Evolutionary conservation across 2,113 vertebrate species (phyloP).

Genomic region (Siniperca chuatsi): DNA sequence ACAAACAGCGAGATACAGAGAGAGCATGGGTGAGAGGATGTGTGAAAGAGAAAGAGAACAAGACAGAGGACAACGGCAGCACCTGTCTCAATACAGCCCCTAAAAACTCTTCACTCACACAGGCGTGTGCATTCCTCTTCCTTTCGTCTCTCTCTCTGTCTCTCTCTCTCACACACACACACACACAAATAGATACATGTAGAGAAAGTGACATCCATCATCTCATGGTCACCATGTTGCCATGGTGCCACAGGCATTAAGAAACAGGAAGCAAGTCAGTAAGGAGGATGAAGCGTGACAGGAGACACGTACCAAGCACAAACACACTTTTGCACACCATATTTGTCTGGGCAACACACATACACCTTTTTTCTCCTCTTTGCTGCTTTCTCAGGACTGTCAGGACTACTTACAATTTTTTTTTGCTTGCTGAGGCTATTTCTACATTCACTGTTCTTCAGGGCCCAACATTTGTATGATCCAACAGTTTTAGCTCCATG

Average conservation of each 20-base stretch:
- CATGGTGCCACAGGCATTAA: conserved; percentile 46
- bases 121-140: background rate
- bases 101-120: conserved; percentile 24
- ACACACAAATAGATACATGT: conserved; percentile 16
- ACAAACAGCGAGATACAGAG: background rate
- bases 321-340: background rate
- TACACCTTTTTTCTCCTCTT: background rate
- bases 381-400: background rate
- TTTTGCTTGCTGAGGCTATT: background rate
- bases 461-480: background rate
- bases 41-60: conserved; percentile 19
- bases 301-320: conserved; percentile 6
- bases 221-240: conserved; percentile 53
- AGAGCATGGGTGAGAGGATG: conserved; percentile 7
- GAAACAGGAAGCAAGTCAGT: conserved; percentile 34
- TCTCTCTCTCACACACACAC: background rate
- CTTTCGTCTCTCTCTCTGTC: background rate
- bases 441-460: background rate
- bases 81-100: conserved; percentile 20
- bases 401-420: background rate
- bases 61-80: background rate
- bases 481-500: conserved; percentile 8
- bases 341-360: background rate
- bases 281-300: conserved; percentile 40
- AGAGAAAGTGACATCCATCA: conserved; percentile 49